phyloP scores from a whole-genome alignment of 2,797 vertebrate genomes.

The Coccyzus lansbergi region DNA sequence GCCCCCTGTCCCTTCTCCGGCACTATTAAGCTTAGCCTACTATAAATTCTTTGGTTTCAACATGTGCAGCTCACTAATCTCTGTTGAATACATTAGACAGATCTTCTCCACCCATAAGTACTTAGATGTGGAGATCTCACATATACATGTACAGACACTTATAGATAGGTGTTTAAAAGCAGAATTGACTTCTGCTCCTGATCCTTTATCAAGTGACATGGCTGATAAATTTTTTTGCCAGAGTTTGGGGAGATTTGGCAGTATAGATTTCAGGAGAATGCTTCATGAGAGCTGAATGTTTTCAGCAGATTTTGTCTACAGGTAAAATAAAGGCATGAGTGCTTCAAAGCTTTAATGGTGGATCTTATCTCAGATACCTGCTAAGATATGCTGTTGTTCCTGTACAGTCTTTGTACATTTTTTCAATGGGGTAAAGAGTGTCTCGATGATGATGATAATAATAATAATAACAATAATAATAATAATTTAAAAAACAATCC shows the following conservation, averaged over 20 bases:
- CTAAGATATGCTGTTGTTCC: neutral
- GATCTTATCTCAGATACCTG: neutral
- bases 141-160: neutral
- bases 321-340: neutral
- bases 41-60: neutral
- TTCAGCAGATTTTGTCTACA: neutral
- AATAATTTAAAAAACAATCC: too few species aligned
- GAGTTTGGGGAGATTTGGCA: neutral
- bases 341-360: neutral
- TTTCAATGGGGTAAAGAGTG: too few species aligned
- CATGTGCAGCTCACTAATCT: neutral
- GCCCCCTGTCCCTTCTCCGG: too few species aligned
- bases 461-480: too few species aligned
- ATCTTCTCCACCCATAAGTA: neutral
- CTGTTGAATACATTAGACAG: neutral
- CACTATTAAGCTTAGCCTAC: neutral
- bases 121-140: neutral
- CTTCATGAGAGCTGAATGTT: neutral
- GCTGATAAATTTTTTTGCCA: neutral
- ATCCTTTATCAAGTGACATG: neutral
- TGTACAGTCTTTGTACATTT: neutral
- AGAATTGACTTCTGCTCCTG: neutral
- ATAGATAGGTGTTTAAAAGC: neutral
- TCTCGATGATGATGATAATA: neutral
- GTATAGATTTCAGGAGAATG: neutral